These are phyloP conservation scores for Lasioglossum calceatum DNA, from an alignment of 2,888 invertebrate genomes.

Conservation along the genomic window DNA sequence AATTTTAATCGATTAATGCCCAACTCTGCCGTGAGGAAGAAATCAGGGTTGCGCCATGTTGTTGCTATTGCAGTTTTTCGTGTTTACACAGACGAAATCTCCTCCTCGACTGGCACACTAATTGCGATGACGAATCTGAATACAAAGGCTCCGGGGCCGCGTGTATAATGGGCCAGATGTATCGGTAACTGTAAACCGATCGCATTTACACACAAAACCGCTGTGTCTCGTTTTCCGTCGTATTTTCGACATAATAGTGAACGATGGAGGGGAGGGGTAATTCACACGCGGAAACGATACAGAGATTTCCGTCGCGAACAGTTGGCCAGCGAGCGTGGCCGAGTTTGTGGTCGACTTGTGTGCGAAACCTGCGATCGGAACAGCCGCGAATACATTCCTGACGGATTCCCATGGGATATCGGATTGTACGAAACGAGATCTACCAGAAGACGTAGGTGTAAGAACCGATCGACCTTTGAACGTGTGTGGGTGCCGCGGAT, in stretches of 20 bases:
- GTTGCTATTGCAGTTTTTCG: background rate
- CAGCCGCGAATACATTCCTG: slow-evolving; percentile 30
- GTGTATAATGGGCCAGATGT: background rate
- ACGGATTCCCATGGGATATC: slow-evolving; percentile 53
- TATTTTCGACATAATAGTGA: slow-evolving; percentile 29
- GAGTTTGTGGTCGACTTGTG: slow-evolving; percentile 23
- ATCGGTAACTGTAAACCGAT: slow-evolving; percentile 13
- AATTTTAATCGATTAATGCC: too few relatives aligned
- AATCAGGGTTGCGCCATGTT: background rate
- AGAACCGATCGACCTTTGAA: slow-evolving; percentile 43
- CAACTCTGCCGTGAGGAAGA: background rate
- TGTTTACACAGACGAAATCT: background rate
- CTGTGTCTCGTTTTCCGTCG: slow-evolving; percentile 19
- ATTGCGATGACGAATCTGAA: background rate
- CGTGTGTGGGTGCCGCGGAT: slow-evolving; percentile 26
- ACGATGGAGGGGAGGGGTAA: background rate
- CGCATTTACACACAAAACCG: slow-evolving; percentile 51
- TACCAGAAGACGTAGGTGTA: slow-evolving; percentile 50
- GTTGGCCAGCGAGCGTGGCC: slow-evolving; percentile 32
- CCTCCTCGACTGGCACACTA: background rate
- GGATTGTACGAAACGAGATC: slow-evolving; percentile 42
- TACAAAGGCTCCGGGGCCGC: background rate
- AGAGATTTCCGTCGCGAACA: slow-evolving; percentile 53
- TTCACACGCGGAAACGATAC: slow-evolving; percentile 45
- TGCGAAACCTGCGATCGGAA: slow-evolving; percentile 30